phyloP scores from a whole-genome alignment of 1,140 invertebrate genomes.

The Cotesia chilonis region DNA sequence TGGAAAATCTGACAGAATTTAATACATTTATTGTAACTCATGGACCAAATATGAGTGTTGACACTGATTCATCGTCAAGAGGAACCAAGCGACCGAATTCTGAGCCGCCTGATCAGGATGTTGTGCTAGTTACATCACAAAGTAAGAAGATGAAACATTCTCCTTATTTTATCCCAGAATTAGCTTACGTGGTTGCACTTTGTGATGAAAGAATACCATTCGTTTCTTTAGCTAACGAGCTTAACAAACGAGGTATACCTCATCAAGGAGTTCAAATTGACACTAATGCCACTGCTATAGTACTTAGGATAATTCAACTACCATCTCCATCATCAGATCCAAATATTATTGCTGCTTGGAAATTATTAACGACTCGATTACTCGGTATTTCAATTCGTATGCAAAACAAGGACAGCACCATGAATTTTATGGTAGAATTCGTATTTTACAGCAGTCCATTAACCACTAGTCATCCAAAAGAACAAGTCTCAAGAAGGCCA shows the following conservation, averaged over 20 bases:
- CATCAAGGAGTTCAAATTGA: conserved; percentile 93
- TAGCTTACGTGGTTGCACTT: conserved; percentile 92
- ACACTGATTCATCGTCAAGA: conserved; percentile 67
- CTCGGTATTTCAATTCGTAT: conserved; percentile 87
- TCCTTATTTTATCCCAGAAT: conserved; percentile 91
- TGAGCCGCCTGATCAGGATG: conserved; percentile 54
- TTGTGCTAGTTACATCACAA: conserved; percentile 51
- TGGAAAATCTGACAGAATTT: conserved; percentile 85
- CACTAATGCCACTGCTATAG: conserved; percentile 85
- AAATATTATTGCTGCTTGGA: conserved; percentile 64
- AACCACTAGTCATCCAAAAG: conserved; percentile 81
- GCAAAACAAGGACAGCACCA: conserved; percentile 75
- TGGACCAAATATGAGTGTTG: conserved; percentile 85
- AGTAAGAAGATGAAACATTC: conserved; percentile 77
- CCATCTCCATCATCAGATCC: conserved; percentile 69
- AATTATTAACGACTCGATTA: conserved; percentile 77
- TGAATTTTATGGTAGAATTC: conserved; percentile 89
- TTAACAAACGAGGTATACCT: conserved; percentile 81
- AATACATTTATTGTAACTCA: conserved; percentile 93
- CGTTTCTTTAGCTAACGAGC: conserved; percentile 84
- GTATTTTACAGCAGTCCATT: conserved; percentile 88
- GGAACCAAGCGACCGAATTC: conserved; percentile 60
- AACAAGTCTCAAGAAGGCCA: conserved; percentile 84
- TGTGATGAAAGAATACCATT: conserved; percentile 95
- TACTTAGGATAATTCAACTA: conserved; percentile 81